A percentile compares a stretch with the other conserved stretches of the same genome.
These are phyloP conservation scores for Leptosomus discolor DNA, from an alignment of 2,113 vertebrate species.

Conservation along the genomic window DNA sequence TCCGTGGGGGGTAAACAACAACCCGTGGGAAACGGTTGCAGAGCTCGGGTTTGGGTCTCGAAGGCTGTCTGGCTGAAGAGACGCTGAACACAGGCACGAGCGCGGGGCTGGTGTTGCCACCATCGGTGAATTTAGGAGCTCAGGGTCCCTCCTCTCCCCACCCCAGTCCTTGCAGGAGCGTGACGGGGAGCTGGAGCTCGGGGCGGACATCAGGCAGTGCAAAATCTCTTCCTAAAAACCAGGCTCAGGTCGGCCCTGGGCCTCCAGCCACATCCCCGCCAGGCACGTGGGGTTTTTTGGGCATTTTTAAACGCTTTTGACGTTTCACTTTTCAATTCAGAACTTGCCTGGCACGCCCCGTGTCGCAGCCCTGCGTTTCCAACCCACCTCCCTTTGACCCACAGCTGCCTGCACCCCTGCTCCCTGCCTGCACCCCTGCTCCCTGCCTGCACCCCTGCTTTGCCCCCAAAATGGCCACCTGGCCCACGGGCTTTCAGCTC, in stretches of 20 bases:
- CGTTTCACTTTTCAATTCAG: neutral
- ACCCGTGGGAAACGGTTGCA: accelerated
- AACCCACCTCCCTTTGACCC: no score
- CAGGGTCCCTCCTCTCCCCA: accelerated
- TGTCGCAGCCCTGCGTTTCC: neutral
- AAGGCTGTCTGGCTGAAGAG: neutral
- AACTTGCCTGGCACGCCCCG: no score
- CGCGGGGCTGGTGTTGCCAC: accelerated
- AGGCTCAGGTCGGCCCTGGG: accelerated
- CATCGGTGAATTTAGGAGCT: neutral
- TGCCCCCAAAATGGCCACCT: neutral
- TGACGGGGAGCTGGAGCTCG: neutral
- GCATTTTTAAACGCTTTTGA: neutral
- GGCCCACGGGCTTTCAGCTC: accelerated
- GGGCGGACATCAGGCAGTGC: neutral
- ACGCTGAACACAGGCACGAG: accelerated
- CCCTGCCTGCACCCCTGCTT: neutral
- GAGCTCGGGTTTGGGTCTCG: accelerated
- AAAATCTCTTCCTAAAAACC: neutral
- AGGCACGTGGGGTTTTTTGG: neutral
- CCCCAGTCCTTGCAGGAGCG: no score
- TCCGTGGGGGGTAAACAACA: neutral
- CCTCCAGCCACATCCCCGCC: accelerated
- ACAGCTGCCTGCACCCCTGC: neutral
- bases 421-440: neutral